Evolutionary conservation across 2,113 vertebrate genomes (phyloP).

Genomic region (Chlamydotis undulata): DNA sequence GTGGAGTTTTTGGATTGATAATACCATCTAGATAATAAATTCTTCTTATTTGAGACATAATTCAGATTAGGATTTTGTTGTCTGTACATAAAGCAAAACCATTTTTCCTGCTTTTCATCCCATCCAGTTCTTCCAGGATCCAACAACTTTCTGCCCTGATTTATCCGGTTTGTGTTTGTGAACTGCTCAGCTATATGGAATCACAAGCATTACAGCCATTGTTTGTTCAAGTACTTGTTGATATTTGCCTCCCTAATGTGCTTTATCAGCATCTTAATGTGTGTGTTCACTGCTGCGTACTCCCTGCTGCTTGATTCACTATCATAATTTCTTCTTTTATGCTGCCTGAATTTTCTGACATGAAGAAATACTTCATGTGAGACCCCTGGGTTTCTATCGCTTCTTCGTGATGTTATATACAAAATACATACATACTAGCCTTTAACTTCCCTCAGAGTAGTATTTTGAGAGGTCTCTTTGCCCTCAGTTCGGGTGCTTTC

Average conservation of each 20-base stretch:
- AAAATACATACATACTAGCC: background rate
- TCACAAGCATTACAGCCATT: background rate
- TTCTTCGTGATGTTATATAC: background rate
- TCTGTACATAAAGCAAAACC: background rate
- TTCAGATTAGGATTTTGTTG: background rate
- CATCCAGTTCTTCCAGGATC: background rate
- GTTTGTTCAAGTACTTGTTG: background rate
- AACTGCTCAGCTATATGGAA: background rate
- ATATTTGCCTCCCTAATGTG: background rate
- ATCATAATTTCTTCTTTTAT: background rate
- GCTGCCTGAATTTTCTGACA: background rate
- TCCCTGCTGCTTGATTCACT: constrained; percentile 28
- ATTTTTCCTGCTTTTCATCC: background rate
- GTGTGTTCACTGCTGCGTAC: background rate
- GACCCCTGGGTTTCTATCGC: background rate
- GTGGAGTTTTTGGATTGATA: background rate
- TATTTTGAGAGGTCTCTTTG: background rate
- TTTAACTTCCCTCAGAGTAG: background rate
- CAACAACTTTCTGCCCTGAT: background rate
- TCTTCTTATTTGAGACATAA: background rate
- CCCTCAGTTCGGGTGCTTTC: background rate
- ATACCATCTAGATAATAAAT: background rate
- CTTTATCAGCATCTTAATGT: background rate
- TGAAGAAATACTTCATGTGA: background rate
- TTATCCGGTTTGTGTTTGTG: background rate